These are phyloP conservation scores for Smutsia gigantea DNA, from an alignment of 2,797 vertebrate species.

Conservation along the genomic window DNA sequence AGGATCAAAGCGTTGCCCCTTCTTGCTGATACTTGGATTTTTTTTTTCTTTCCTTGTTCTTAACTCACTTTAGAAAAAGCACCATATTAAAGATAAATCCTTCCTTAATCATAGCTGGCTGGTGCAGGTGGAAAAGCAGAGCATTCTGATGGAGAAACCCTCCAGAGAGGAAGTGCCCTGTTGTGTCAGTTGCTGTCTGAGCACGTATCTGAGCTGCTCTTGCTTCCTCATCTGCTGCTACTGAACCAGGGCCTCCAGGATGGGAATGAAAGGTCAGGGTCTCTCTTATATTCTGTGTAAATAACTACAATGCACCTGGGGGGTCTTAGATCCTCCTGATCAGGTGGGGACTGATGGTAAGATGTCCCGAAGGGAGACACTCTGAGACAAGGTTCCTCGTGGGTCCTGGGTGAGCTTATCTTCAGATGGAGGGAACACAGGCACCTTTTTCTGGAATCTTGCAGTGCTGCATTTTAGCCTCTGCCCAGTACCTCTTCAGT, in stretches of 20 bases:
- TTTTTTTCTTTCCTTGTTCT: background rate
- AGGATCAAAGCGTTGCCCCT: background rate
- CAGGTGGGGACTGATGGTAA: background rate
- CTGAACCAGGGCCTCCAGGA: background rate
- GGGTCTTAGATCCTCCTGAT: background rate
- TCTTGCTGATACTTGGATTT: background rate
- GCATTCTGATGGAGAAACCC: no score
- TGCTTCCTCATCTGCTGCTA: rapidly evolving
- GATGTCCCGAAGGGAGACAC: background rate
- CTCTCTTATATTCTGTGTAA: rapidly evolving
- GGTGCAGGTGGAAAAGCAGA: background rate
- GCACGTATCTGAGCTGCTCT: rapidly evolving
- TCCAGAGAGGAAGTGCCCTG: background rate
- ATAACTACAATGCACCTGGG: rapidly evolving
- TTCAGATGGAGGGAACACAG: background rate
- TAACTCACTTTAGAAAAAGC: background rate
- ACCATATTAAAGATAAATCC: background rate
- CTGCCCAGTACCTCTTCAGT: rapidly evolving
- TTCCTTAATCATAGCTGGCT: background rate
- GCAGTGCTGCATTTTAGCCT: background rate
- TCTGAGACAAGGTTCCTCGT: background rate
- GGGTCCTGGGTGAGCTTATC: rapidly evolving
- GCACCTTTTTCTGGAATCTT: background rate
- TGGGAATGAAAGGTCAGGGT: rapidly evolving
- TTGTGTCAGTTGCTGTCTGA: no score